Conservation (phyloP, 2,888 invertebrate genomes). For the Oxyteleia sp. region DNA sequence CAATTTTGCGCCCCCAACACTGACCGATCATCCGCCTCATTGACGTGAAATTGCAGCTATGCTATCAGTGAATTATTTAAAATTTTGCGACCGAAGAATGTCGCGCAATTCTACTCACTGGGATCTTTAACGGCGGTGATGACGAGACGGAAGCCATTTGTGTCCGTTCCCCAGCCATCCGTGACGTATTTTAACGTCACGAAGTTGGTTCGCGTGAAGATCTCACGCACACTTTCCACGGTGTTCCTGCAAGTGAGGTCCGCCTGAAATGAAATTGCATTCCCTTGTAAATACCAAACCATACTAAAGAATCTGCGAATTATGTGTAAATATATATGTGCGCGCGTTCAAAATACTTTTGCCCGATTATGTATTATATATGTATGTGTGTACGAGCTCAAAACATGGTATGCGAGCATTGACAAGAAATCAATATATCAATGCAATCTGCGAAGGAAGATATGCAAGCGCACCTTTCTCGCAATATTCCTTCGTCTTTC, state of each 20-base stretch:
- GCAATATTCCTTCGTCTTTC: conserved; percentile 21
- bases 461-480: conserved; percentile 15
- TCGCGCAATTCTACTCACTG: conserved; percentile 91
- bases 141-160: conserved; percentile 96
- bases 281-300: conserved; percentile 67
- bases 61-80: no score
- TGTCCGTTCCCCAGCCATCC: conserved; percentile 96
- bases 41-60: no score
- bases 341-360: conserved; percentile 54
- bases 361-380: conserved; percentile 19
- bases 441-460: conserved; percentile 34
- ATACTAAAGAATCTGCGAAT: conserved; percentile 60
- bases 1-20: no score
- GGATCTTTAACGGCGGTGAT: conserved; percentile 98
- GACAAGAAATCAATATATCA: conserved; percentile 67
- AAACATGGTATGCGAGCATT: conserved; percentile 52
- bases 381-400: conserved; percentile 35
- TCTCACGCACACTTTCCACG: conserved; percentile 94
- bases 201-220: conserved; percentile 97
- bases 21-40: no score
- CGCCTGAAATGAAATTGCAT: conserved; percentile 90
- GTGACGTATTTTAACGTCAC: conserved; percentile 97
- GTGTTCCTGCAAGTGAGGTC: conserved; percentile 97
- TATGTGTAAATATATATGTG: conserved; percentile 56
- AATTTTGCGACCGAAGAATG: not conserved